Evolutionary conservation across 2,113 vertebrate genomes (phyloP).

Genomic region (Oncorhynchus keta): DNA sequence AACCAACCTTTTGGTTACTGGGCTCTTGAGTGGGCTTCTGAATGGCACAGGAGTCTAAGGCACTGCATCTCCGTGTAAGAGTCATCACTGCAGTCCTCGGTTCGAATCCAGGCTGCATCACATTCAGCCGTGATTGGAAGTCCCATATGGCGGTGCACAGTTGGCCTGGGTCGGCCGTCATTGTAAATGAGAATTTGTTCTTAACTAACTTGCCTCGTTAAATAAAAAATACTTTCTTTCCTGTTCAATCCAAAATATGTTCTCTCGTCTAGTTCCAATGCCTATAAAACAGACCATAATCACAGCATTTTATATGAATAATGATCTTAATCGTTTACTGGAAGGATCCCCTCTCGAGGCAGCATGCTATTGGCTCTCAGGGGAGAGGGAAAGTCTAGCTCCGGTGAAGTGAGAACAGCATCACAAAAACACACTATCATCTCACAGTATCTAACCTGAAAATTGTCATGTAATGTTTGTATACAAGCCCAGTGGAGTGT

Average conservation of each 20-base stretch:
- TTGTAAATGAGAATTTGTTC: no score
- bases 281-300: background rate
- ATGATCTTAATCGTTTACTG: conserved; percentile 1
- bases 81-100: no score
- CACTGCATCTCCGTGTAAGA: no score
- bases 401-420: background rate
- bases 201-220: no score
- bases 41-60: no score
- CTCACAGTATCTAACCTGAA: background rate
- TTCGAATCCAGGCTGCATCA: no score
- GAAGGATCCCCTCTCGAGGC: background rate
- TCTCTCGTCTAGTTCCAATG: background rate
- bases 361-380: background rate
- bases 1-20: no score
- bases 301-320: background rate
- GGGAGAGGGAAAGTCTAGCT: background rate
- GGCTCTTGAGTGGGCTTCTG: no score
- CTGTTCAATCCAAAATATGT: background rate
- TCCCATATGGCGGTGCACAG: no score
- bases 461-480: background rate
- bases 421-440: background rate
- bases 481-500: background rate
- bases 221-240: no score
- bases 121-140: no score
- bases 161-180: no score